A percentile compares a stretch with the other conserved stretches of the same genome.
These are phyloP conservation scores for Trachemys scripta DNA, from an alignment of 2,113 vertebrate genomes.

Conservation along the genomic window DNA sequence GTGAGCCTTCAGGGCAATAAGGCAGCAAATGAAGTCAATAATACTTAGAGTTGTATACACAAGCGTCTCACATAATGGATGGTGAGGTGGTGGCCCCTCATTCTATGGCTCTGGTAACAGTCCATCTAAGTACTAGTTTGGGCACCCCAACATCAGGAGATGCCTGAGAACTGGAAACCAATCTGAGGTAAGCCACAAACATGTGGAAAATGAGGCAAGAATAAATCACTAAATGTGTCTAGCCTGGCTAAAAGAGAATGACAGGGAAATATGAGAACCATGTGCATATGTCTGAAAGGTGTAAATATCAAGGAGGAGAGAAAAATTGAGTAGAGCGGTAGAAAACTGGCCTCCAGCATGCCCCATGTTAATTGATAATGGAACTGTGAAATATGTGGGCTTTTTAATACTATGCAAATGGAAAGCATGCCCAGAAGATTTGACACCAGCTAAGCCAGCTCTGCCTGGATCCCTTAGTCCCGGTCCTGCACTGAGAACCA, in stretches of 20 bases:
- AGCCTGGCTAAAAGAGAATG: background rate
- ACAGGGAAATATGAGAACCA: background rate
- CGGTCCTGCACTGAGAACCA: background rate
- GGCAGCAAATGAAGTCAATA: background rate
- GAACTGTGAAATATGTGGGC: background rate
- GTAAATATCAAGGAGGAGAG: background rate
- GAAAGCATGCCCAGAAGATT: background rate
- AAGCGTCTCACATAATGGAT: background rate
- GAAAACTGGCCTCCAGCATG: background rate
- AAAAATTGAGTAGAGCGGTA: background rate
- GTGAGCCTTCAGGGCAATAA: background rate
- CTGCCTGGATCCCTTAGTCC: conserved; percentile 26
- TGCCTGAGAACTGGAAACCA: background rate
- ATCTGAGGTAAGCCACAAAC: background rate
- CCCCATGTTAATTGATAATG: background rate
- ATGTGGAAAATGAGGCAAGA: background rate
- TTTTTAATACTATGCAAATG: background rate
- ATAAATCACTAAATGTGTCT: background rate
- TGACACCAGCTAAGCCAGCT: background rate
- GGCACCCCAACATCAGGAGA: background rate
- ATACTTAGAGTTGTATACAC: background rate
- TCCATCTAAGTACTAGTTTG: background rate
- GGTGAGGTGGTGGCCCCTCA: background rate
- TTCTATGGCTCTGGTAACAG: background rate
- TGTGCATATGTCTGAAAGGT: background rate